Evolutionary conservation across 2,888 invertebrate species (phyloP).

Genomic region (Acleris cristana): DNA sequence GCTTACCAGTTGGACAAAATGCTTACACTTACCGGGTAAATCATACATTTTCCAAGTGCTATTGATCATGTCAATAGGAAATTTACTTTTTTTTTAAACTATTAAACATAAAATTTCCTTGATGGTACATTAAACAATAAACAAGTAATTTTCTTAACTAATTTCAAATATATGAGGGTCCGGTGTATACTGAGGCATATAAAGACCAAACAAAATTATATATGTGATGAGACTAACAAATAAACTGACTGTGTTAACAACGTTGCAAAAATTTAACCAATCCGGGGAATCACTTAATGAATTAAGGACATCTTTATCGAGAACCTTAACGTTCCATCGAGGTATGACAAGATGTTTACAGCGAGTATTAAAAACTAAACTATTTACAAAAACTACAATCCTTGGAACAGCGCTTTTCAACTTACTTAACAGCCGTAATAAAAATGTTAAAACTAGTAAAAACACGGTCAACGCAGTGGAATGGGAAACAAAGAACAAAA

Average conservation of each 20-base stretch:
- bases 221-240: conserved; percentile 45
- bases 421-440: conserved; percentile 45
- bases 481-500: conserved; percentile 18
- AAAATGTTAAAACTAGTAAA: conserved; percentile 46
- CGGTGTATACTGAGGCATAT: conserved; percentile 44
- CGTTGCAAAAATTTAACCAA: conserved; percentile 53
- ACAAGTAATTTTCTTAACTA: background rate
- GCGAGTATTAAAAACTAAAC: conserved; percentile 43
- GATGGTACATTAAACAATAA: background rate
- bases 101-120: too few species aligned
- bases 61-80: too few species aligned
- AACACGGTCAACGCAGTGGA: conserved; percentile 44
- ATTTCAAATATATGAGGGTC: background rate
- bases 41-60: too few species aligned
- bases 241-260: conserved; percentile 46
- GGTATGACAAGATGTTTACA: conserved; percentile 47
- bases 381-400: conserved; percentile 47
- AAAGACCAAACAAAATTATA: conserved; percentile 45
- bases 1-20: too few species aligned
- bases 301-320: conserved; percentile 16
- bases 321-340: conserved; percentile 43
- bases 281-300: conserved; percentile 31
- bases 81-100: too few species aligned
- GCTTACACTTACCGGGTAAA: too few species aligned
- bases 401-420: conserved; percentile 39